Evolutionary conservation across 1,140 invertebrate species (phyloP).

Genomic region (Drosophila nebulosa): DNA sequence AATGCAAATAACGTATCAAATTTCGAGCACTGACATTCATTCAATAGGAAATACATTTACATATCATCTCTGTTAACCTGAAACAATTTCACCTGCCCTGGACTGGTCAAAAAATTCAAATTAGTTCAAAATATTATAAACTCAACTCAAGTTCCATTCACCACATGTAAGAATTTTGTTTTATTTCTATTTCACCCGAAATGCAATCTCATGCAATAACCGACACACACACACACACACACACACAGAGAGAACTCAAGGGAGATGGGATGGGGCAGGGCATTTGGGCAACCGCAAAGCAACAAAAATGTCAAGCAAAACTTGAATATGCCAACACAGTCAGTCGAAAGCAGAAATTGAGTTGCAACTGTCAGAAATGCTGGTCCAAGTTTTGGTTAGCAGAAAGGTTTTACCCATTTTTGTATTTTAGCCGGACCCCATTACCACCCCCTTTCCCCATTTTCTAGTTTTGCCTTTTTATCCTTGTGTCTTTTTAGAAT

Average conservation of each 20-base stretch:
- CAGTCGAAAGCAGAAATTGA: conserved; percentile 37
- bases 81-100: conserved; percentile 31
- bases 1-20: too few relatives aligned
- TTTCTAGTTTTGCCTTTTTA: background rate
- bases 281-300: conserved; percentile 45
- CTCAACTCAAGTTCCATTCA: conserved; percentile 44
- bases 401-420: background rate
- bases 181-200: conserved; percentile 14
- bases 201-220: conserved; percentile 47
- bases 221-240: too few relatives aligned
- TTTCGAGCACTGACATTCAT: background rate
- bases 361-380: conserved; percentile 68
- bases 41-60: background rate
- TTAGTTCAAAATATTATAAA: conserved; percentile 54
- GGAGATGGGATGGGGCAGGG: background rate
- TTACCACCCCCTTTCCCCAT: too few relatives aligned
- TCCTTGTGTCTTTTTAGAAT: conserved; percentile 24
- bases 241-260: conserved; percentile 6
- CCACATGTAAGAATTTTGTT: background rate
- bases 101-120: conserved; percentile 35
- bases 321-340: conserved; percentile 41
- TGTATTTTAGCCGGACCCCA: too few relatives aligned
- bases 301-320: conserved; percentile 44
- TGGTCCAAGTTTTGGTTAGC: conserved; percentile 25
- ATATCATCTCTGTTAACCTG: conserved; percentile 26